Conservation (phyloP, 2,888 invertebrate genomes). For the Emmelina monodactyla region DNA sequence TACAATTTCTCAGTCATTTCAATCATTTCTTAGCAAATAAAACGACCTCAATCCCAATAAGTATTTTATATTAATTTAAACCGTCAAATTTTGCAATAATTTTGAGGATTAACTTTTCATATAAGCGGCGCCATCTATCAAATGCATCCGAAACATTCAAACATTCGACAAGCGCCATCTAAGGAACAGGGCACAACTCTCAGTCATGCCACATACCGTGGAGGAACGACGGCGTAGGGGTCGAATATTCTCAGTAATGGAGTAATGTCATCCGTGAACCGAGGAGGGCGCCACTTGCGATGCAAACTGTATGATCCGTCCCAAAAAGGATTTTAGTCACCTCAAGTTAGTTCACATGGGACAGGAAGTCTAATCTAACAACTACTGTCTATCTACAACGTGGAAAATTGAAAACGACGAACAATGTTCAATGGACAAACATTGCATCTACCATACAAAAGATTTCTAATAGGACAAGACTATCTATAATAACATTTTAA, state of each 20-base stretch:
- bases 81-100: not conserved
- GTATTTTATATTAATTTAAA: not conserved
- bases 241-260: slow-evolving; percentile 80
- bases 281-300: slow-evolving; percentile 85
- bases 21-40: no score
- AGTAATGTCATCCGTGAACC: slow-evolving; percentile 80
- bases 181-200: slow-evolving; percentile 27
- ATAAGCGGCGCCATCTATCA: slow-evolving; percentile 40
- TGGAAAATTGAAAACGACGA: not conserved
- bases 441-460: slow-evolving; percentile 11
- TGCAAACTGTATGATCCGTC: slow-evolving; percentile 67
- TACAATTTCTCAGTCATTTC: no score
- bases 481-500: not conserved
- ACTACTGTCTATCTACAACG: not conserved
- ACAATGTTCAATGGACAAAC: slow-evolving; percentile 1
- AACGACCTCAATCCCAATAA: no score
- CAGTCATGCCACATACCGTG: slow-evolving; percentile 59
- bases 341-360: slow-evolving; percentile 24
- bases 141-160: slow-evolving; percentile 30
- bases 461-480: not conserved
- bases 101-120: no score
- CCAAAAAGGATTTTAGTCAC: slow-evolving; percentile 28
- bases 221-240: slow-evolving; percentile 69
- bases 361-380: not conserved
- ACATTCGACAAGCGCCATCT: slow-evolving; percentile 55